These are phyloP conservation scores for Charaxes varanes DNA, from an alignment of 1,140 invertebrate species.

Conservation along the genomic window DNA sequence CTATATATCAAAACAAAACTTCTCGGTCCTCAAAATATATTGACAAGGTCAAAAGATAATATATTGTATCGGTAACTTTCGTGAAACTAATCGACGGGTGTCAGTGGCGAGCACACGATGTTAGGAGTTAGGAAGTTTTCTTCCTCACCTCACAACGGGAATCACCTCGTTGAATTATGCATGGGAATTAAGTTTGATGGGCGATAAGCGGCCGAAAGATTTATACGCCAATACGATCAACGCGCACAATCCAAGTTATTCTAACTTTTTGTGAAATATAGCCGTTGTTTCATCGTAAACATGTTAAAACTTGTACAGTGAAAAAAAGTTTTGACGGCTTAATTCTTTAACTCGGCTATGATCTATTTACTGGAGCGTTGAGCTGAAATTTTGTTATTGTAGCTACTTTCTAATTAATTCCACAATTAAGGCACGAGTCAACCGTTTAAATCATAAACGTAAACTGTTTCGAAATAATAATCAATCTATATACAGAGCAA, in stretches of 20 bases:
- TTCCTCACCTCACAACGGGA: slow-evolving; percentile 43
- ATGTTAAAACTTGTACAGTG: slow-evolving; percentile 36
- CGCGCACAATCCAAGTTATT: slow-evolving; percentile 65
- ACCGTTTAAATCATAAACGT: too few relatives aligned
- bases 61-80: slow-evolving; percentile 16
- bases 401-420: too few relatives aligned
- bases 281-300: slow-evolving; percentile 62
- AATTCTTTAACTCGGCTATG: too few relatives aligned
- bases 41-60: too few relatives aligned
- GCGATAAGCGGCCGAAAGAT: slow-evolving; percentile 67
- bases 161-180: slow-evolving; percentile 68
- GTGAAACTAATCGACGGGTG: slow-evolving; percentile 33
- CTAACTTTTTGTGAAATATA: slow-evolving; percentile 63
- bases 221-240: slow-evolving; percentile 70
- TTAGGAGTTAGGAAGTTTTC: slow-evolving; percentile 49
- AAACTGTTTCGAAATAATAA: too few relatives aligned
- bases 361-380: too few relatives aligned
- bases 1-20: too few relatives aligned
- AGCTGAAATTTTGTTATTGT: too few relatives aligned
- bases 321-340: slow-evolving; percentile 29
- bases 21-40: too few relatives aligned
- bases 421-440: too few relatives aligned
- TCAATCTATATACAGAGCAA: too few relatives aligned
- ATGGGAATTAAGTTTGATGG: slow-evolving; percentile 71
- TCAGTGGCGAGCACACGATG: slow-evolving; percentile 37